phyloP scores from a whole-genome alignment of 2,888 invertebrate species.

The Epiperipatus broadwayi region DNA sequence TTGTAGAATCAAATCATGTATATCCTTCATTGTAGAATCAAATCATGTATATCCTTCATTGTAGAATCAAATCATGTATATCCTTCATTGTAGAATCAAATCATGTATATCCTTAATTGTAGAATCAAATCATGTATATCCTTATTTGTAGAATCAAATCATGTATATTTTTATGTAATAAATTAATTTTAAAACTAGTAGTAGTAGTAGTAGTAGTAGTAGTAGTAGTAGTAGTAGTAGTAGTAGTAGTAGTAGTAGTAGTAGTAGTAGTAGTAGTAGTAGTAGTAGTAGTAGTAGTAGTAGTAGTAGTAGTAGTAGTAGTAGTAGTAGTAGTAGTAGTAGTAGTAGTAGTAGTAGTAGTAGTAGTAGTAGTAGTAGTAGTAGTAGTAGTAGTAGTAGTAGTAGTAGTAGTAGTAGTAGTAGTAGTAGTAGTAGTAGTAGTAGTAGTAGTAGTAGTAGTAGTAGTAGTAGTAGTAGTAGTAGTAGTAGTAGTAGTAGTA shows the following conservation, averaged over 20 bases:
- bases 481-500: constrained; percentile 14
- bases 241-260: constrained; percentile 7
- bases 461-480: constrained; percentile 14
- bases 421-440: constrained; percentile 13
- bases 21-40: no score
- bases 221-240: constrained; percentile 14
- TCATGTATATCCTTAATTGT: no score
- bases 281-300: constrained; percentile 10
- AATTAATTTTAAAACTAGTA: no score
- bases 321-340: constrained; percentile 3
- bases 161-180: no score
- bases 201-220: constrained; percentile 15
- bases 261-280: constrained; percentile 3
- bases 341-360: constrained; percentile 10
- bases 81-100: no score
- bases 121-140: no score
- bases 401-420: constrained; percentile 13
- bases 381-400: constrained; percentile 11
- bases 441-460: constrained; percentile 15
- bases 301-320: constrained; percentile 11
- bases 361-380: constrained; percentile 11
- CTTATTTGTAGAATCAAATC: no score
- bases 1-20: no score
- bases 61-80: no score
- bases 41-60: no score